A percentile compares a stretch with the other conserved stretches of the same genome.
Evolutionary conservation across 2,113 vertebrate genomes (phyloP).

Genomic region (Porphyrio hochstetteri): DNA sequence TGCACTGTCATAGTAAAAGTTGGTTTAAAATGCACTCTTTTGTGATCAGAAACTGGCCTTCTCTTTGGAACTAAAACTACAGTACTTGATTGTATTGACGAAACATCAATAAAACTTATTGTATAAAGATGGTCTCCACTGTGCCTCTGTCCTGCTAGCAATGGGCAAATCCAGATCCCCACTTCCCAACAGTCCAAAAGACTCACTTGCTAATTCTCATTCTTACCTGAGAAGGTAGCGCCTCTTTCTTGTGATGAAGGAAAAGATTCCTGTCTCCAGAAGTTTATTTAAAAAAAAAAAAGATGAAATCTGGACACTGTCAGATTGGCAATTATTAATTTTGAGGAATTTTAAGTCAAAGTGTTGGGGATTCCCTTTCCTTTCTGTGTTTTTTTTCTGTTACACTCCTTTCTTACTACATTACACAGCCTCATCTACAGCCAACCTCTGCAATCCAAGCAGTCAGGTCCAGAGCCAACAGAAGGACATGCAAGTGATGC

Average conservation of each 20-base stretch:
- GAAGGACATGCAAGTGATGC: too few relatives aligned
- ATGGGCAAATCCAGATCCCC: neutral
- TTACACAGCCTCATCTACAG: neutral
- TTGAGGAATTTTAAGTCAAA: neutral
- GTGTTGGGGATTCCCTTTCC: neutral
- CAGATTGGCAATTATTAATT: neutral
- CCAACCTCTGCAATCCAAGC: neutral
- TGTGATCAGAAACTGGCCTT: conserved; percentile 86
- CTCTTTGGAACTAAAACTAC: conserved; percentile 87
- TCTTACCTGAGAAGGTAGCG: neutral
- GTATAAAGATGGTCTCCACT: conserved; percentile 39
- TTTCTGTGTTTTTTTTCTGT: neutral
- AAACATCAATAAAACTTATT: conserved; percentile 89
- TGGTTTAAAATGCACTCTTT: conserved; percentile 88
- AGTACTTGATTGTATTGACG: conserved; percentile 92
- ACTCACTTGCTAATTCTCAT: neutral
- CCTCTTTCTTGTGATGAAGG: neutral
- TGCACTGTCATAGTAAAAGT: conserved; percentile 86
- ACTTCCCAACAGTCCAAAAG: neutral
- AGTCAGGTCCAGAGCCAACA: too few relatives aligned
- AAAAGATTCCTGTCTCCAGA: neutral
- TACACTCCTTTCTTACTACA: fast-evolving
- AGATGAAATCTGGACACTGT: neutral
- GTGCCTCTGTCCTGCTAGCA: neutral
- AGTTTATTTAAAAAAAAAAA: neutral